Evolutionary conservation across 2,113 vertebrate species (phyloP), one percentile per base, ranked within the genome.

Genomic region (Uropsilus gracilis): DNA sequence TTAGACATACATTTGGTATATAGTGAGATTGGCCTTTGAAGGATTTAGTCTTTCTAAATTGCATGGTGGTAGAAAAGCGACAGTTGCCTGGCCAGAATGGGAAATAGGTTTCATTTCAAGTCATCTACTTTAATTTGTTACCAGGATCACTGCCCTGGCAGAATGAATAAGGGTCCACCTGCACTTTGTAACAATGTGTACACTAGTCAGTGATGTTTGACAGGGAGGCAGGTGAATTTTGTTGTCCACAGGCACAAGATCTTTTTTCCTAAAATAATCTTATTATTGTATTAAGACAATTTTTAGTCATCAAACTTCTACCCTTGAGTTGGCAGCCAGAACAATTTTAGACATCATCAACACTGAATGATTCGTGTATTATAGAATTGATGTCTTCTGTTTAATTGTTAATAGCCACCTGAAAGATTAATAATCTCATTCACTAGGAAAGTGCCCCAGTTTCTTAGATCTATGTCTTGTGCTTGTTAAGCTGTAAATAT

Each of bases 401-500:
- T 87, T 85, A 78, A 81, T 78, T 86, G 14, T 87, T 85, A 82
- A 82, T 73, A 50, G 32, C 76, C 86, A 57, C 20, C 22, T 44
- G 28, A 61, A 32, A 91, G 59, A 92, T 69, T 78, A 72, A 8
- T 61, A 66, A 73, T 39, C 26, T 86, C 50, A 73, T 86, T 18
- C 80, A 44, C 66, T 93, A 50, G 63, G 13, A 96, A 26, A 63
- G 16, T 91, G 26, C 46, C 46, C 68, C 11, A 37, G 12, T 80
- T 80, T 8, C n/a, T 57, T 72, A 66, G 77, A 73, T 94, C 48
- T 84, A 1, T 91, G 8, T 57, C 30, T 81, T 59, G 8, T 55
- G 17, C 26, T 71, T 32, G 14, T 92, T 82, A 90, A 64, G 46
- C 24, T 83, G n/a, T 78, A 96, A 95, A 86, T 87, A 89, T 88